Base-by-base conservation (phyloP, 2,797 vertebrate species). In the Notolabrus celidotus region DNA sequence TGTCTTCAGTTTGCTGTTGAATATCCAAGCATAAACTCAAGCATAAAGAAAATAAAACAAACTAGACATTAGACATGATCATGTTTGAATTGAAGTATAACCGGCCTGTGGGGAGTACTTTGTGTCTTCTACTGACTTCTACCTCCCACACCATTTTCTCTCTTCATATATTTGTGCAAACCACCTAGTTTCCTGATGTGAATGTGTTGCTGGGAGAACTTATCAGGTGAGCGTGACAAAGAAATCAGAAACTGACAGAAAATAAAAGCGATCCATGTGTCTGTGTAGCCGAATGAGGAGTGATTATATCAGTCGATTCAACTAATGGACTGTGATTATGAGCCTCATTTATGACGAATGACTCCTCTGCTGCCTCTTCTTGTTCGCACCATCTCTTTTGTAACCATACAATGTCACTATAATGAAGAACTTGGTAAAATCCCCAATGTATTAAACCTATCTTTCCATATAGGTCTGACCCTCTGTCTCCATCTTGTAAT, bases 301-400 rank as follows among this genome's bases (percentile, higher is more conserved):
- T 50, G 79, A 88, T 87, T 50, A 19, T 81, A 77, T 88, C 75
- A 61, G 73, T n/a, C n/a, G n/a, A n/a, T n/a, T n/a, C n/a, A n/a
- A 29, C 29, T 31, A 31, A 31, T 23, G 69, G 62, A 74, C 77
- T 87, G 29, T 79, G 76, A 83, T 84, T 72, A 82, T 71, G 56
- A 57, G 56, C 70, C 73, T 85, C 73, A 82, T 89, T 90, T 86
- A 66, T 52, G 65, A 47, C 49, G 70, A 85, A 89, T 77, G 66
- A 67, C 60, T 77, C 56, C 56, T 62, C 60, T 70, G 49, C 54
- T 36, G 63, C 64, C 46, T 20, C 27, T 68, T 67, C 41, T 66
- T 47, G 46, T 61, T 43, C 53, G n/a, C 39, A 2, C 29, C 68
- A 53, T 67, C 69, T 72, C 54, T 61, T 68, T 63, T 23, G 27